Conservation (phyloP, 2,113 vertebrate genomes). For the Ursus arctos region DNA sequence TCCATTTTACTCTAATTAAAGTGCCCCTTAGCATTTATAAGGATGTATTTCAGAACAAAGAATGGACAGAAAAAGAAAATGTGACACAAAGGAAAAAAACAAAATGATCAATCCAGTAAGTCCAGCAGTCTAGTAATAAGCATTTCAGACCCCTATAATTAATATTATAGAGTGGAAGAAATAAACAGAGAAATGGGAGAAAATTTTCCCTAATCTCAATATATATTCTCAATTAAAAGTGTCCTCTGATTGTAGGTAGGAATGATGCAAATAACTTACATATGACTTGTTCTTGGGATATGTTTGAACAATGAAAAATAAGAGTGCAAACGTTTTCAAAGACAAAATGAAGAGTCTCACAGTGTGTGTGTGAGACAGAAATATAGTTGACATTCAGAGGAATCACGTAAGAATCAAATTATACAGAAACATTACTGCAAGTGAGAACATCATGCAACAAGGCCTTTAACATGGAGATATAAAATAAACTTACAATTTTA, state of each 20-base stretch:
- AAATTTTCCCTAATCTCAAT: not conserved
- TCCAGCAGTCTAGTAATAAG: not conserved
- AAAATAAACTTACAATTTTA: not conserved
- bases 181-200: not conserved
- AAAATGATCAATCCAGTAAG: not conserved
- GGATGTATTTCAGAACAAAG: not conserved
- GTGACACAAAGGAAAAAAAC: not conserved
- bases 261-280: not conserved
- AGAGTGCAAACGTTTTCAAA: not conserved
- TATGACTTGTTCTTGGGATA: not conserved
- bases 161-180: not conserved
- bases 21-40: not conserved
- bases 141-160: not conserved
- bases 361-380: not conserved
- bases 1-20: slow-evolving; percentile 1
- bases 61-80: not conserved
- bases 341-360: not conserved
- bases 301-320: not conserved
- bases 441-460: not conserved
- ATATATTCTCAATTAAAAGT: not conserved
- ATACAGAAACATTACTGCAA: not conserved
- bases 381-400: not conserved
- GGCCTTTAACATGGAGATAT: not conserved
- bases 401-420: not conserved
- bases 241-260: not conserved